Conservation (phyloP, 2,888 invertebrate species). For the Tromatobia lineatoria region DNA sequence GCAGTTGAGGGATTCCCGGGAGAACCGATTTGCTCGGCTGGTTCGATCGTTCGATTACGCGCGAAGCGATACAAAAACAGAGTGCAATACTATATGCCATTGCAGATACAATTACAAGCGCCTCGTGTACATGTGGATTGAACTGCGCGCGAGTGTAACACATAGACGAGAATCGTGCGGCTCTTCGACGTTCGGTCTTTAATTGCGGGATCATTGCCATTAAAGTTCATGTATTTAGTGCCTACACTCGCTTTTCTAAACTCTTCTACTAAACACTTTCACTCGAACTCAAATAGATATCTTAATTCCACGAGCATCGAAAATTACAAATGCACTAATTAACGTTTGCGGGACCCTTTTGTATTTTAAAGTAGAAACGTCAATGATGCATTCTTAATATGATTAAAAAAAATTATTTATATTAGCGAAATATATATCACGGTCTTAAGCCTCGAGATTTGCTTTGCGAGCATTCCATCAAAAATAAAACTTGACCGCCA, state of each 20-base stretch:
- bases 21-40: background rate
- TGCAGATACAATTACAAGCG: background rate
- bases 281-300: slow-evolving; percentile 10
- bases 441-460: too few species aligned
- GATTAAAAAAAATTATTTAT: too few species aligned
- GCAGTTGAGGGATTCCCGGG: slow-evolving; percentile 10
- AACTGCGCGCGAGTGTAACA: background rate
- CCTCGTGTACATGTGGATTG: background rate
- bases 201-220: slow-evolving; percentile 33
- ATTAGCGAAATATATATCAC: too few species aligned
- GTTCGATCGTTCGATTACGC: background rate
- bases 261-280: background rate
- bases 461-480: too few species aligned
- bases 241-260: slow-evolving; percentile 5
- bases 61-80: background rate
- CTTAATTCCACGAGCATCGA: background rate
- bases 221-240: slow-evolving; percentile 18
- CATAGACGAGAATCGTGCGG: slow-evolving; percentile 1
- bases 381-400: too few species aligned
- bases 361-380: too few species aligned
- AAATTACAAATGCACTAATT: background rate
- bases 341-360: background rate
- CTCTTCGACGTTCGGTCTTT: slow-evolving; percentile 19
- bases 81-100: background rate
- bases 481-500: too few species aligned